These are phyloP conservation scores for Steinernema feltiae DNA, from an alignment of 1,140 invertebrate genomes.

Conservation along the genomic window DNA sequence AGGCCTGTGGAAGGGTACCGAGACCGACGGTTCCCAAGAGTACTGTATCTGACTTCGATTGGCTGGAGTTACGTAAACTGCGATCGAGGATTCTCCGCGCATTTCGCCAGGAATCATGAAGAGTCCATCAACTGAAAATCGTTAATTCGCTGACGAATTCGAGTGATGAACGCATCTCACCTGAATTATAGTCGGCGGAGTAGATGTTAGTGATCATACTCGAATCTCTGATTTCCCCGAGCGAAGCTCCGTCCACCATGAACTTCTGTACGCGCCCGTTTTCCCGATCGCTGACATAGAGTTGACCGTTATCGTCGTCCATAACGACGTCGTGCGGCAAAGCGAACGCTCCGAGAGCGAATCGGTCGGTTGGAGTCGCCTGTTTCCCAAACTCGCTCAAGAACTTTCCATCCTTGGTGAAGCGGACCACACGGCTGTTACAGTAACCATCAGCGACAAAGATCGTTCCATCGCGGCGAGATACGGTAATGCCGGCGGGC, in stretches of 20 bases:
- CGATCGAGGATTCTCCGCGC: slow-evolving; percentile 16
- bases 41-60: slow-evolving; percentile 36
- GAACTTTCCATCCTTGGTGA: slow-evolving; percentile 66
- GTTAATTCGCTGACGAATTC: too few relatives aligned
- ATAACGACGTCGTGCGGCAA: slow-evolving; percentile 78
- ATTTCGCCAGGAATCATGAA: slow-evolving; percentile 45
- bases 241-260: slow-evolving; percentile 50
- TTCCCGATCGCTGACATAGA: slow-evolving; percentile 85
- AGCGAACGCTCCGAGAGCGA: slow-evolving; percentile 64
- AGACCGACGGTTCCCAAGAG: slow-evolving; percentile 39
- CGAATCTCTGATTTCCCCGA: slow-evolving; percentile 28
- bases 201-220: slow-evolving; percentile 34
- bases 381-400: slow-evolving; percentile 44
- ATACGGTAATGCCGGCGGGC: slow-evolving; percentile 79
- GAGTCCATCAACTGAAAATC: slow-evolving; percentile 40
- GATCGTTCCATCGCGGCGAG: slow-evolving; percentile 72
- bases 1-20: slow-evolving; percentile 38
- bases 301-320: slow-evolving; percentile 67
- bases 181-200: slow-evolving; percentile 27
- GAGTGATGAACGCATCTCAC: too few relatives aligned
- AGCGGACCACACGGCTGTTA: slow-evolving; percentile 82
- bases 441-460: slow-evolving; percentile 89
- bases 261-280: slow-evolving; percentile 79
- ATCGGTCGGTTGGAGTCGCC: slow-evolving; percentile 11
- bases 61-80: slow-evolving; percentile 25